A percentile compares a stretch with the other conserved stretches of the same genome.
Conservation (phyloP, 2,113 vertebrate genomes). For the Elaphurus davidianus region DNA sequence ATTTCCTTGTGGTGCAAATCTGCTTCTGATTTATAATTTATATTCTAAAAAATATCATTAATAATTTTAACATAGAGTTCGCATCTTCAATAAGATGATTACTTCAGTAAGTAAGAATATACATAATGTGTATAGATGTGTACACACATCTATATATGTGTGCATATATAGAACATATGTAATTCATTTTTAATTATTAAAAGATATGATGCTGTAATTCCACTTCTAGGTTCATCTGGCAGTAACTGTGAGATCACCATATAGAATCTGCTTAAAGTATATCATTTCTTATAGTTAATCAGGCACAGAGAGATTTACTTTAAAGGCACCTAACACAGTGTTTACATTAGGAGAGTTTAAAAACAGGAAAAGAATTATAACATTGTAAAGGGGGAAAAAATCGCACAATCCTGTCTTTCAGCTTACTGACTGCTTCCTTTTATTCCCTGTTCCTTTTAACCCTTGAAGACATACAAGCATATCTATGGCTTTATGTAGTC, state of each 20-base stretch:
- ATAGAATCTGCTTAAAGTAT: not conserved
- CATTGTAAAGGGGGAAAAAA: not conserved
- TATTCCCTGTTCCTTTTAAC: not conserved
- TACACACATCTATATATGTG: too few relatives aligned
- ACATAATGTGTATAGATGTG: too few relatives aligned
- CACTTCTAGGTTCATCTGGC: not conserved
- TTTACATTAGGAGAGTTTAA: not conserved
- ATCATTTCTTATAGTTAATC: not conserved
- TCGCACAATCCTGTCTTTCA: not conserved
- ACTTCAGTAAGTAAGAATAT: too few relatives aligned
- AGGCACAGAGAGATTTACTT: not conserved
- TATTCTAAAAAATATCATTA: not conserved
- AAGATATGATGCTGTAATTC: not conserved
- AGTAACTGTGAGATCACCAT: not conserved
- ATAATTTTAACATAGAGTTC: not conserved
- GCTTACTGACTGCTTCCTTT: not conserved
- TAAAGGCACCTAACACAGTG: not conserved
- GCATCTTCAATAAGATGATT: not conserved
- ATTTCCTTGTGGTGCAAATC: not conserved
- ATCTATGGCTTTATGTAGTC: not conserved
- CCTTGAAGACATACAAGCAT: not conserved
- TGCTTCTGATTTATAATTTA: not conserved
- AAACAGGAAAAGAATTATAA: not conserved
- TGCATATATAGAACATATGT: not conserved
- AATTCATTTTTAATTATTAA: not conserved